Evolutionary conservation across 2,888 invertebrate species (phyloP), one percentile per base, ranked within the genome.

Genomic region (Hypolimnas misippus): DNA sequence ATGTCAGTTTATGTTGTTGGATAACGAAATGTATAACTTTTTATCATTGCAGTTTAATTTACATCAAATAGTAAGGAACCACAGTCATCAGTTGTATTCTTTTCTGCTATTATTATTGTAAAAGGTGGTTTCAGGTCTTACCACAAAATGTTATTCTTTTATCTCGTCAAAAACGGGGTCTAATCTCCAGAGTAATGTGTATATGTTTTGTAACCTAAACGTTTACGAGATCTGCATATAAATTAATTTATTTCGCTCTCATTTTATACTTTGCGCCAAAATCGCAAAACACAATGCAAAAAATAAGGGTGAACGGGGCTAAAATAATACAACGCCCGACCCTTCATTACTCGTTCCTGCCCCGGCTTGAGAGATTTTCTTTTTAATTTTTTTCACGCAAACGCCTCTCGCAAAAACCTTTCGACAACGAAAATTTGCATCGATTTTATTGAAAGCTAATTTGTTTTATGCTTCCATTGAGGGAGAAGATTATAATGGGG

Each of bases 291-390:
- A 63, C 58, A 66, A 68, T 61, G 56, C 66, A 63, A 75, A 73
- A 76, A 75, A 71, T 71, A 57, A 65, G 70, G 68, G 70, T 67
- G 70, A 77, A 72, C 70, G 68, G 69, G 72, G 70, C 69, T 77
- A 73, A 77, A 76, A 78, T 77, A 77, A 78, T 72, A 75, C 70
- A 65, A 29, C 57, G 63, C 60, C 57, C n/a, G 63, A 54, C 62
- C 72, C 71, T 73, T 71, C 63, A 65, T 68, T 66, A 68, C 61
- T 58, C 69, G 65, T 67, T 59, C n/a, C 67, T 66, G 54, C 61
- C 49, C 54, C 50, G 54, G 50, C 63, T 51, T 46, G 38, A 54
- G 61, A 60, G 66, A 63, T 71, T 70, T 70, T 66, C 67, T 70
- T 75, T 72, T 73, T 73, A 71, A 74, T 77, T 69, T 46, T 46